Evolutionary conservation across 2,888 invertebrate species (phyloP).

Genomic region (Drosophila mulleri): DNA sequence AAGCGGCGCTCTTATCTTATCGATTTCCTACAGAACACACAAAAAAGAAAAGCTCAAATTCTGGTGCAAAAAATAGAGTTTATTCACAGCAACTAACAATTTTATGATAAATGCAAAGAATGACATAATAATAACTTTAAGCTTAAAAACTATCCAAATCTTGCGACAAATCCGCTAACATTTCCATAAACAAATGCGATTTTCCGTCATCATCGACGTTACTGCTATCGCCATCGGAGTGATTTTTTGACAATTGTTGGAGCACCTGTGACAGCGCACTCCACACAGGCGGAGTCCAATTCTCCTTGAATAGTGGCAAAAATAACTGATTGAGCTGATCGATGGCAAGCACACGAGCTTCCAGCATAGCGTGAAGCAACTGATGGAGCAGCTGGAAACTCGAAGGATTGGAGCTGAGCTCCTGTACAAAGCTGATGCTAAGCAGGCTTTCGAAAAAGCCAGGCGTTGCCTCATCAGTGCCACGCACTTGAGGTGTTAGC

Average conservation of each 20-base stretch:
- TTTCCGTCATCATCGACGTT: conserved; percentile 73
- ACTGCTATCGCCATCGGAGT: conserved; percentile 2
- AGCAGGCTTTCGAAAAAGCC: conserved; percentile 70
- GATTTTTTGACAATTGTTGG: conserved; percentile 61
- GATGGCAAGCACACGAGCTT: conserved; percentile 87
- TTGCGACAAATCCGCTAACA: conserved; percentile 83
- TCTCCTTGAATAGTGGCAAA: conserved; percentile 88
- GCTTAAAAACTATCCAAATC: conserved; percentile 81
- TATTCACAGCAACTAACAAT: conserved; percentile 44
- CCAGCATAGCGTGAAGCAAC: conserved; percentile 86
- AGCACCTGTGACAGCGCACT: conserved; percentile 75
- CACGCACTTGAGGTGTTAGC: conserved; percentile 36
- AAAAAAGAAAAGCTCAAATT: conserved; percentile 17
- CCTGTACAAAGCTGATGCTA: conserved; percentile 71
- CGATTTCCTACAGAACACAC: neutral
- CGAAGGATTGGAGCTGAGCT: conserved; percentile 54
- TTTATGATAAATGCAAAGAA: conserved; percentile 32
- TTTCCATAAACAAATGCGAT: conserved; percentile 84
- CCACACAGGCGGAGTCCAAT: conserved; percentile 87
- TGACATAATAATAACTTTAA: conserved; percentile 34
- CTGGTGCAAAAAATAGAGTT: conserved; percentile 54
- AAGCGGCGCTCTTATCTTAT: conserved; percentile 47
- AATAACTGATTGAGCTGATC: conserved; percentile 89
- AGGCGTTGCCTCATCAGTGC: conserved; percentile 21
- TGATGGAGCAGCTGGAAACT: conserved; percentile 85